These are phyloP conservation scores for Pogonus chalceus DNA, from an alignment of 1,140 invertebrate species.

Conservation along the genomic window DNA sequence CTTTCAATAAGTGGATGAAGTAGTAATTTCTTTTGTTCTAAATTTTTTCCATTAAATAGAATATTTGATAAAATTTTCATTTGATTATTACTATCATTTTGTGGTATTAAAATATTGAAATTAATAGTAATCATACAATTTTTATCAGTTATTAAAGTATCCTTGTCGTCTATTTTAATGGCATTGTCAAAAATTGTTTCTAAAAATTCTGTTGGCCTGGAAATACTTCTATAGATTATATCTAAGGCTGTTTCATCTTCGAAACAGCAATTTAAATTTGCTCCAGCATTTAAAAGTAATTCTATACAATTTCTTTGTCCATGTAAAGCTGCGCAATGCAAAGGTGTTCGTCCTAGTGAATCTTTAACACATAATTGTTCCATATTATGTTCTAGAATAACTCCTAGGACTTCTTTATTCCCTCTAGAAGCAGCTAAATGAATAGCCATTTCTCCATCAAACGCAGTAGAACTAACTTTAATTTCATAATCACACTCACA, in stretches of 20 bases:
- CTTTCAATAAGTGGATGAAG: slow-evolving; percentile 45
- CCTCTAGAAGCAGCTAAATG: slow-evolving; percentile 47
- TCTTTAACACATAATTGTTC: slow-evolving; percentile 26
- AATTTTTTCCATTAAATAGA: slow-evolving; percentile 38
- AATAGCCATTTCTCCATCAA: slow-evolving; percentile 45
- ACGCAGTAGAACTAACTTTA: slow-evolving; percentile 33
- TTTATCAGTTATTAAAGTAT: slow-evolving; percentile 32
- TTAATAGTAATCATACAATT: slow-evolving; percentile 38
- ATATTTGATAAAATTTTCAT: slow-evolving; percentile 43
- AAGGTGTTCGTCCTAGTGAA: slow-evolving; percentile 43
- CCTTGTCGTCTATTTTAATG: slow-evolving; percentile 35
- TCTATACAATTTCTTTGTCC: slow-evolving; percentile 46
- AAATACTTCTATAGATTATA: slow-evolving; percentile 39
- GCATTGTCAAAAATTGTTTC: slow-evolving; percentile 40
- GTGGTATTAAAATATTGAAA: slow-evolving; percentile 38
- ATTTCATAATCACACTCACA: slow-evolving; percentile 39
- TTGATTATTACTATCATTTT: slow-evolving; percentile 32
- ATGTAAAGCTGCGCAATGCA: slow-evolving; percentile 48
- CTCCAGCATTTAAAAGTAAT: slow-evolving; percentile 46
- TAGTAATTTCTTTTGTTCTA: slow-evolving; percentile 37
- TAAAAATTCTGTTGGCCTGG: slow-evolving; percentile 40
- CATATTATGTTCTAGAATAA: slow-evolving; percentile 41
- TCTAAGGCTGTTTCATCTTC: slow-evolving; percentile 35
- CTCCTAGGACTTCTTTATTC: slow-evolving; percentile 38
- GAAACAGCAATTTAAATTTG: slow-evolving; percentile 42